Evolutionary conservation across 2,113 vertebrate genomes (phyloP), one percentile per base, ranked within the genome.

Genomic region (Catharus fuscescens): DNA sequence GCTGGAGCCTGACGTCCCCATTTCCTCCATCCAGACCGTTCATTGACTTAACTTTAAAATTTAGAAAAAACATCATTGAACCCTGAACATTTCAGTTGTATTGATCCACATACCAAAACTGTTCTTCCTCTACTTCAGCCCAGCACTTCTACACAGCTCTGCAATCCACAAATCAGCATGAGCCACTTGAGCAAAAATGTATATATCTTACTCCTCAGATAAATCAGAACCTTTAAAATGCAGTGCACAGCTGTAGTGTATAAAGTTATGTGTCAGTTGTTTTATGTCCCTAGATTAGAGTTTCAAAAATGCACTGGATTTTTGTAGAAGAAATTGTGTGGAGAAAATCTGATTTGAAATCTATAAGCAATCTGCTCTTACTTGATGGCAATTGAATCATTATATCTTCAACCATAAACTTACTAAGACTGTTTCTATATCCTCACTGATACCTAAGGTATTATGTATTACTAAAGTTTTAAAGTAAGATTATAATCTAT

Each of bases 291-390:
- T 57, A 61, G 50, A 44, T 74, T 59, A 24, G 80, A 79, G 56
- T 65, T 88, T 45, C 1, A 23, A 52, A 95, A 80, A 79, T 42
- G 42, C 34, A 25, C 50, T 59, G 60, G 31, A n/a, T 82, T 85
- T 81, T 87, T 60, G 23, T 77, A 69, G 54, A 59, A 71, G 70
- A 82, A 85, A 74, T 86, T 53, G 56, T 24, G 29, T 74, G 44
- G n/a, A 86, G 44, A 80, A 89, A 86, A 87, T 69, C 24, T 62
- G 60, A 65, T 86, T 85, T 95, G 70, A 91, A 82, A 92, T 94
- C 81, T 91, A 15, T 59, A 85, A 89, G 87, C 38, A 87, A 53
- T 87, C 38, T 87, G 45, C 38, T 87, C 17, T 85, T 18, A 29
- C 14, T 90, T 81, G 54, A 61, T 95, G 66, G 80, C 32, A 70